Conservation (phyloP, 1,140 invertebrate genomes). For the Cotesia vestalis region DNA sequence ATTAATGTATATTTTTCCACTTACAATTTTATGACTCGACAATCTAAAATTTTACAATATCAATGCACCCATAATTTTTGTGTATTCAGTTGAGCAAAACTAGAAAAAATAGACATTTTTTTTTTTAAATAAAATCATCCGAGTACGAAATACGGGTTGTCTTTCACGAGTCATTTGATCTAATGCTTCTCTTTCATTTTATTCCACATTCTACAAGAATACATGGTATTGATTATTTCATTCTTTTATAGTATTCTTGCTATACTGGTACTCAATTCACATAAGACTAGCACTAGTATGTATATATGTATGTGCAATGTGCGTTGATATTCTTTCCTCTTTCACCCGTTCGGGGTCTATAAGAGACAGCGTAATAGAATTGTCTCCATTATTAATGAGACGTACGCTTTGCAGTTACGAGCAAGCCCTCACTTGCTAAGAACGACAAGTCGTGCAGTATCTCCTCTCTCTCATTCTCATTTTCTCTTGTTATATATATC, state of each 20-base stretch:
- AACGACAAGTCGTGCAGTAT: conserved; percentile 33
- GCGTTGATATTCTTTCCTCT: conserved; percentile 25
- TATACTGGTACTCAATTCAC: too few species aligned
- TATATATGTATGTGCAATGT: conserved; percentile 1
- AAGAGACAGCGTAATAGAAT: conserved; percentile 47
- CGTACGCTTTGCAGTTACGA: conserved; percentile 23
- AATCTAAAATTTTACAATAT: too few species aligned
- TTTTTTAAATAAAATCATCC: conserved; percentile 7
- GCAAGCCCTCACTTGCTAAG: conserved; percentile 4
- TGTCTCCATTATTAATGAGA: conserved; percentile 50
- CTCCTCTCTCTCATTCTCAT: conserved; percentile 7
- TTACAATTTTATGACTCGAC: neutral
- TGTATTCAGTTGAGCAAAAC: neutral
- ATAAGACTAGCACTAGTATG: neutral
- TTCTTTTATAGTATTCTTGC: neutral
- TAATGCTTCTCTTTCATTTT: conserved; percentile 18
- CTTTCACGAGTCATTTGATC: conserved; percentile 13
- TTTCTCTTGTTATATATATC: neutral
- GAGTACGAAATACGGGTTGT: conserved; percentile 1
- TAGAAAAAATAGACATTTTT: neutral
- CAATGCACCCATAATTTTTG: neutral
- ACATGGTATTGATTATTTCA: neutral
- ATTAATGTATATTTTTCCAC: too few species aligned
- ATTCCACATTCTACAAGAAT: neutral
- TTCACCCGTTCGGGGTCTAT: neutral